phyloP scores from a whole-genome alignment of 2,888 invertebrate species.

The Mythimna lalbum region DNA sequence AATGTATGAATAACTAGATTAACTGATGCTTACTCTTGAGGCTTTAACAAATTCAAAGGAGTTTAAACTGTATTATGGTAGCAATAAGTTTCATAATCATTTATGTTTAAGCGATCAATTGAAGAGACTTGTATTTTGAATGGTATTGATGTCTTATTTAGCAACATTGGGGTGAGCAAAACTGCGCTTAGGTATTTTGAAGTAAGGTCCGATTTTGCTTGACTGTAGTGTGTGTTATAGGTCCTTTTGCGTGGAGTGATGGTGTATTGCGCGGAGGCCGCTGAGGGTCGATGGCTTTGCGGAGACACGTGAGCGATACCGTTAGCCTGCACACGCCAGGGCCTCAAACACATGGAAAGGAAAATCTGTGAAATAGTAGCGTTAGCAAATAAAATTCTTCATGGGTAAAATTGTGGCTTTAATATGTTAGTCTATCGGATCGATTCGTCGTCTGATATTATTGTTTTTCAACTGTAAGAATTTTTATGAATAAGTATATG shows the following conservation, averaged over 20 bases:
- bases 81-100: constrained; percentile 69
- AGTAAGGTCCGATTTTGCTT: constrained; percentile 36
- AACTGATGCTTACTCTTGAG: constrained; percentile 58
- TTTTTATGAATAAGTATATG: not conserved
- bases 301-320: constrained; percentile 89
- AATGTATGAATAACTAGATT: constrained; percentile 66
- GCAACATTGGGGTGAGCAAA: constrained; percentile 1
- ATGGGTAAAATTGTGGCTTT: not conserved
- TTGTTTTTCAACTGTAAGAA: constrained; percentile 9
- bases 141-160: constrained; percentile 46
- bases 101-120: constrained; percentile 76
- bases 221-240: constrained; percentile 16
- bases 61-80: constrained; percentile 58
- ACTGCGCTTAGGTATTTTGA: not conserved
- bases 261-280: constrained; percentile 87
- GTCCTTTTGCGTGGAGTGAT: constrained; percentile 26
- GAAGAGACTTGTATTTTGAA: constrained; percentile 67
- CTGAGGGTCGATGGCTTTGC: constrained; percentile 88
- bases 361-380: constrained; percentile 82
- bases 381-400: constrained; percentile 66
- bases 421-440: constrained; percentile 13
- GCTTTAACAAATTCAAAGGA: constrained; percentile 51
- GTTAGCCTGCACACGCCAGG: constrained; percentile 85
- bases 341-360: constrained; percentile 84
- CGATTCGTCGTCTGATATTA: constrained; percentile 18